Evolutionary conservation across 1,140 invertebrate genomes (phyloP).

Genomic region (Drosophila quadrilineata): DNA sequence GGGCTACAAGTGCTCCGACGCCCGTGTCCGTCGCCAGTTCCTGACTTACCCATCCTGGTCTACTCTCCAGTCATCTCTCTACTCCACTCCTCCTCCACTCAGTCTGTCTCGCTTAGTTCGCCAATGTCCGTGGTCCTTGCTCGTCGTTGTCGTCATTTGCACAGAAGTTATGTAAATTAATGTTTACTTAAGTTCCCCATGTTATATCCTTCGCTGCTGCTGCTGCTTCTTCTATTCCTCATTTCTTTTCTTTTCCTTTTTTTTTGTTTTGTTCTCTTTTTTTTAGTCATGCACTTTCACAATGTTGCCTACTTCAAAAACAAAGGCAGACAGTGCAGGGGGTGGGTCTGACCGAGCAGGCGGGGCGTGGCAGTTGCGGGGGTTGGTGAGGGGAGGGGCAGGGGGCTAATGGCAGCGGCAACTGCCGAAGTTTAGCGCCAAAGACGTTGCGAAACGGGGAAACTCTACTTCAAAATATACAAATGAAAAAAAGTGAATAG

Average conservation of each 20-base stretch:
- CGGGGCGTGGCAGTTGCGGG: background rate
- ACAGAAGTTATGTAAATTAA: conserved; percentile 81
- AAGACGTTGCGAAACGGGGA: too few species aligned
- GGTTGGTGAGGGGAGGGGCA: background rate
- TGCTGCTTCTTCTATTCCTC: too few species aligned
- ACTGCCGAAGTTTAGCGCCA: conserved; percentile 47
- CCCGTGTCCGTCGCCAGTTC: conserved; percentile 66
- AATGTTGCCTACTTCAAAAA: conserved; percentile 77
- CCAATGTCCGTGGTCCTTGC: conserved; percentile 15
- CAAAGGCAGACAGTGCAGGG: conserved; percentile 58
- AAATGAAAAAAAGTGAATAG: background rate
- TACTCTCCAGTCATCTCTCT: too few species aligned
- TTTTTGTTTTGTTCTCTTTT: conserved; percentile 23
- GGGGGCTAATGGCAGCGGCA: conserved; percentile 35
- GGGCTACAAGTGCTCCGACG: conserved; percentile 75
- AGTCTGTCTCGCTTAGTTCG: too few species aligned
- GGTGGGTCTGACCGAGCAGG: background rate
- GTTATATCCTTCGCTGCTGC: conserved; percentile 74
- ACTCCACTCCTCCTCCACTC: too few species aligned
- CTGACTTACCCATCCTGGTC: conserved; percentile 24
- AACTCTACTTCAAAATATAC: too few species aligned
- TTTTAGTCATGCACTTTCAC: conserved; percentile 63
- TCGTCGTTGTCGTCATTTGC: conserved; percentile 72
- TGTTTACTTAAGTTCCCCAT: conserved; percentile 81
- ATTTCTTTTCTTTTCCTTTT: conserved; percentile 28